These are phyloP conservation scores for Cyphomyrmex costatus DNA, from an alignment of 1,140 invertebrate species.

Conservation along the genomic window DNA sequence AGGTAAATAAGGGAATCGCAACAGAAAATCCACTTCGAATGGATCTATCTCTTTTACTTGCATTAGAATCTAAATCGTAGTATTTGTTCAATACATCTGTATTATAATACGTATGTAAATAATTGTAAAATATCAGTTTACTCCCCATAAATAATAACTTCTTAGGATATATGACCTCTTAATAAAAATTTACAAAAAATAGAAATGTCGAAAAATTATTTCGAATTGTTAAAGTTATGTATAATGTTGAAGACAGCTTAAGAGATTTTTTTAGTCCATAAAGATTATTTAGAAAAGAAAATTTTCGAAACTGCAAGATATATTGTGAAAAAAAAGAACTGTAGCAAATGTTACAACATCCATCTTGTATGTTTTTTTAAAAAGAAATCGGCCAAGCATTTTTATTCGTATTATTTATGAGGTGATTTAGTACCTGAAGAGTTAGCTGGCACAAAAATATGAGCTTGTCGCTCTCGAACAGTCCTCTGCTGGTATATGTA, in stretches of 20 bases:
- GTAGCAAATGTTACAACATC: not conserved
- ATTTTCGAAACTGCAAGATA: not conserved
- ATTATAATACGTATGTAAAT: not conserved
- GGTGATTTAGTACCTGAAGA: constrained; percentile 89
- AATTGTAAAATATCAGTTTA: not conserved
- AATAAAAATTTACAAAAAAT: not conserved
- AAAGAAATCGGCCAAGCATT: not conserved
- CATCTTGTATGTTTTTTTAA: not conserved
- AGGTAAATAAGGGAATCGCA: constrained; percentile 91
- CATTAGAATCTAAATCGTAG: constrained; percentile 88
- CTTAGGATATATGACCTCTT: not conserved
- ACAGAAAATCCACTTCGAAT: constrained; percentile 94
- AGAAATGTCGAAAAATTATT: not conserved
- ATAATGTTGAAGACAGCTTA: not conserved
- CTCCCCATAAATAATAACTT: not conserved
- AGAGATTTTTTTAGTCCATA: not conserved
- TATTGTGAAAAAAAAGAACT: not conserved
- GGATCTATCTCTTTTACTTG: constrained; percentile 90
- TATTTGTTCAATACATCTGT: not conserved
- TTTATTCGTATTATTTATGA: constrained; percentile 4
- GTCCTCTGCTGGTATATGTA: constrained; percentile 95
- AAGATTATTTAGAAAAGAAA: not conserved
- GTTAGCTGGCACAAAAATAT: constrained; percentile 96
- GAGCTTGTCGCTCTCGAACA: constrained; percentile 97
- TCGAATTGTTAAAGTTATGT: not conserved